Conservation (phyloP, 2,797 vertebrate genomes). For the Siniperca undulata region DNA sequence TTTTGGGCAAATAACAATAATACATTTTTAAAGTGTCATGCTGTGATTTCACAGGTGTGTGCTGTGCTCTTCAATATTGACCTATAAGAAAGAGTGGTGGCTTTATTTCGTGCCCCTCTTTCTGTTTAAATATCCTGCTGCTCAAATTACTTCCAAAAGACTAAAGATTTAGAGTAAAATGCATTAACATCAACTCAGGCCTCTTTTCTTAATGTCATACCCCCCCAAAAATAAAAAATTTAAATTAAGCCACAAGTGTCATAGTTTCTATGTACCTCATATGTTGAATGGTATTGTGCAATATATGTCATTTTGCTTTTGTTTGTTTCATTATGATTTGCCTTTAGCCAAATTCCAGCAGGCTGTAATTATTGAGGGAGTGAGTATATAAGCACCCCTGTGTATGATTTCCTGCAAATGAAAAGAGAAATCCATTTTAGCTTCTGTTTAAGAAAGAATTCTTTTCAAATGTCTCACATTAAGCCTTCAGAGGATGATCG, state of each 20-base stretch:
- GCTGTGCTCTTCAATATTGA: constrained; percentile 32
- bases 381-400: constrained; percentile 56
- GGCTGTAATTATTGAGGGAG: constrained; percentile 65
- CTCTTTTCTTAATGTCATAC: constrained; percentile 42
- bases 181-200: constrained; percentile 21
- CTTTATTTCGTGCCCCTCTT: constrained; percentile 26
- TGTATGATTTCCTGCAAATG: constrained; percentile 61
- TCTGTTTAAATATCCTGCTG: constrained; percentile 29
- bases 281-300: constrained; percentile 63
- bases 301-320: constrained; percentile 73
- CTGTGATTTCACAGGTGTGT: constrained; percentile 58
- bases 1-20: constrained; percentile 16
- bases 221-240: background rate
- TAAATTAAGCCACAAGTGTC: constrained; percentile 49
- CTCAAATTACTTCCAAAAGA: constrained; percentile 26
- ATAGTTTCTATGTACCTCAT: constrained; percentile 43
- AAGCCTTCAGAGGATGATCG: constrained; percentile 36
- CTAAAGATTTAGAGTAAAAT: constrained; percentile 12
- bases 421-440: constrained; percentile 56
- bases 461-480: constrained; percentile 42
- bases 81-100: constrained; percentile 32
- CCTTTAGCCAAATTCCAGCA: constrained; percentile 74
- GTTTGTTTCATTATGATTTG: constrained; percentile 74
- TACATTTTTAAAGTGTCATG: constrained; percentile 6
- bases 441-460: constrained; percentile 43